Conservation (phyloP, 37 sponge, comb jelly and placozoan species). For the Spongilla lacustris region DNA sequence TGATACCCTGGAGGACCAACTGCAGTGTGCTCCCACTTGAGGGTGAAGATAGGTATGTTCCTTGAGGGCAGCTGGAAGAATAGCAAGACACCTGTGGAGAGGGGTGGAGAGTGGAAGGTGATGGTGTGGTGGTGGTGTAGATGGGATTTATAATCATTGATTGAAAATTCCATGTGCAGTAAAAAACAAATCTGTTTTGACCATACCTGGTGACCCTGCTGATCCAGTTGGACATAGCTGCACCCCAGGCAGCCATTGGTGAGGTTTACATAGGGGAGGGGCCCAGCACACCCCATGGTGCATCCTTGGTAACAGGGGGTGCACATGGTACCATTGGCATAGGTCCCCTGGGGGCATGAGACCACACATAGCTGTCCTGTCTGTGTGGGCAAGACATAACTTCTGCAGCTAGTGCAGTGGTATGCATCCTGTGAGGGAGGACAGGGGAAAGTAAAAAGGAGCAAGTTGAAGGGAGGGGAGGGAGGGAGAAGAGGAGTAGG, state of each 20-base stretch:
- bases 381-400: not conserved
- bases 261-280: constrained; percentile 45
- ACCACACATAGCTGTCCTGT: not conserved
- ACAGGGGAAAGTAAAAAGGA: not conserved
- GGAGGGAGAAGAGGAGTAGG: too few species aligned
- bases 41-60: constrained; percentile 11
- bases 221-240: constrained; percentile 20
- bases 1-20: not conserved
- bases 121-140: too few species aligned
- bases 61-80: not conserved
- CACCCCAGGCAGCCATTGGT: constrained; percentile 66
- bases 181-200: too few species aligned
- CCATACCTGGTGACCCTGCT: constrained; percentile 51
- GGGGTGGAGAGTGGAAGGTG: not conserved
- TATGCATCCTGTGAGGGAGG: not conserved
- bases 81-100: constrained; percentile 37
- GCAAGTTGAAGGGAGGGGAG: not conserved
- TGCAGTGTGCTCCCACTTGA: not conserved
- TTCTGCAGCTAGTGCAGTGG: not conserved
- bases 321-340: not conserved
- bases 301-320: constrained; percentile 28
- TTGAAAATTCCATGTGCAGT: too few species aligned
- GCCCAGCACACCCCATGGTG: constrained; percentile 75
- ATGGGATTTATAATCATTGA: too few species aligned
- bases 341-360: not conserved